A percentile compares a stretch with the other conserved stretches of the same genome.
phyloP scores from a whole-genome alignment of 1,140 invertebrate species.

The Aphelenchoides besseyi region DNA sequence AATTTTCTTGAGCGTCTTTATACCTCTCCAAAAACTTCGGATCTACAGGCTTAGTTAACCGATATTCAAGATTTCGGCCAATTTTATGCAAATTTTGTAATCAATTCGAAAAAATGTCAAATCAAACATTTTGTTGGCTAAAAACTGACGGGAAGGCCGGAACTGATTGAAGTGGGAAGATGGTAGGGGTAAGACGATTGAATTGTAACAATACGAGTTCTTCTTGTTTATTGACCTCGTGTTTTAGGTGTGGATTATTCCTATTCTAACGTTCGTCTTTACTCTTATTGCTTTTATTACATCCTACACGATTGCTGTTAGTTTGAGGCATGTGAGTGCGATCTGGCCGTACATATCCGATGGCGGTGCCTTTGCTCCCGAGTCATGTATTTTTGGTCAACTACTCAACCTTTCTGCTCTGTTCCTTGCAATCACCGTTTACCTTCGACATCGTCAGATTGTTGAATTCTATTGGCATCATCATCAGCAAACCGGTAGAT shows the following conservation, averaged over 20 bases:
- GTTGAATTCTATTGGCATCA: constrained; percentile 57
- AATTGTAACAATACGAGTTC: not conserved
- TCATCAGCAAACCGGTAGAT: constrained; percentile 46
- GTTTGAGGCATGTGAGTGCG: constrained; percentile 14
- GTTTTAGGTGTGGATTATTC: constrained; percentile 49
- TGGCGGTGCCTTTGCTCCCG: constrained; percentile 63
- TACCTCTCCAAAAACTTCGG: too few species aligned
- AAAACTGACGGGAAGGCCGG: not conserved
- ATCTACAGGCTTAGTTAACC: too few species aligned
- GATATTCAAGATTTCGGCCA: too few species aligned
- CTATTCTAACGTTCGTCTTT: constrained; percentile 47
- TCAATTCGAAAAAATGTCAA: too few species aligned
- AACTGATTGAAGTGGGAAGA: not conserved
- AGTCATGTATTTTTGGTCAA: constrained; percentile 65
- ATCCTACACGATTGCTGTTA: constrained; percentile 32
- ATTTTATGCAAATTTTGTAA: too few species aligned
- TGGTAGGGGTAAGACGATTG: not conserved
- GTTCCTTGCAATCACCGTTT: constrained; percentile 52
- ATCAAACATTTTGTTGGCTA: not conserved
- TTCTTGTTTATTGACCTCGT: not conserved
- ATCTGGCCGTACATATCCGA: constrained; percentile 62
- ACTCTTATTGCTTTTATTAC: constrained; percentile 44
- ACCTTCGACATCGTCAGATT: constrained; percentile 53
- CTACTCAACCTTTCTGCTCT: constrained; percentile 63
- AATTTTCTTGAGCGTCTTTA: too few species aligned